A percentile compares a stretch with the other conserved stretches of the same genome.
These are phyloP conservation scores for Perca schrenkii DNA, from an alignment of 2,113 vertebrate genomes.

Conservation along the genomic window DNA sequence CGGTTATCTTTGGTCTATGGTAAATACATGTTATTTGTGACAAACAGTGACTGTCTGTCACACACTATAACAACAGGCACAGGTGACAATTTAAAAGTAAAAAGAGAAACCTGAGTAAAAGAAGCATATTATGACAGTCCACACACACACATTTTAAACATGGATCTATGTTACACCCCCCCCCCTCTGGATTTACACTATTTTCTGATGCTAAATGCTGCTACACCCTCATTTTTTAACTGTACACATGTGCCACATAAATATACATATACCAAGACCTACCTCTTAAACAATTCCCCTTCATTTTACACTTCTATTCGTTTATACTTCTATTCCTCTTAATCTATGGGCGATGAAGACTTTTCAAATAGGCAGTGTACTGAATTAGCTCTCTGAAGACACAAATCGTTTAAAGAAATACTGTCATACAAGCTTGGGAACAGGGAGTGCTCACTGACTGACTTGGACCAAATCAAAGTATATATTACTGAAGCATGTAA, in stretches of 20 bases:
- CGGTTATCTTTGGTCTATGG: background rate
- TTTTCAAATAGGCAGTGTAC: background rate
- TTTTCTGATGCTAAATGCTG: background rate
- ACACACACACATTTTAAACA: constrained; percentile 11
- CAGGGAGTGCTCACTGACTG: constrained; percentile 44
- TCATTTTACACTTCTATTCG: constrained; percentile 9
- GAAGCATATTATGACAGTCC: constrained; percentile 7
- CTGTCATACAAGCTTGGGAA: constrained; percentile 23
- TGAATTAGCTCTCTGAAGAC: constrained; percentile 8
- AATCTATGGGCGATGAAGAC: background rate
- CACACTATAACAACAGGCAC: background rate
- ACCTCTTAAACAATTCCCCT: background rate
- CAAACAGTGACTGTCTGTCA: background rate
- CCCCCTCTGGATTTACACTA: background rate
- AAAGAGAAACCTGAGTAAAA: constrained; percentile 19
- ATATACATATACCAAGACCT: background rate
- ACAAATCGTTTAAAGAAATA: constrained; percentile 19
- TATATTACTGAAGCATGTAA: background rate
- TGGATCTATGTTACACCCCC: background rate
- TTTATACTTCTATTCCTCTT: background rate
- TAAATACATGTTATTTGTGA: background rate
- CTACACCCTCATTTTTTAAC: constrained; percentile 2
- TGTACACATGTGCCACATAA: background rate
- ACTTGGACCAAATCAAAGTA: background rate
- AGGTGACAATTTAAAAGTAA: constrained; percentile 6